Percentiles rank a stretch among this genome's conserved stretches.
Conservation (phyloP, 2,797 vertebrate species). For the Valencia hispanica region DNA sequence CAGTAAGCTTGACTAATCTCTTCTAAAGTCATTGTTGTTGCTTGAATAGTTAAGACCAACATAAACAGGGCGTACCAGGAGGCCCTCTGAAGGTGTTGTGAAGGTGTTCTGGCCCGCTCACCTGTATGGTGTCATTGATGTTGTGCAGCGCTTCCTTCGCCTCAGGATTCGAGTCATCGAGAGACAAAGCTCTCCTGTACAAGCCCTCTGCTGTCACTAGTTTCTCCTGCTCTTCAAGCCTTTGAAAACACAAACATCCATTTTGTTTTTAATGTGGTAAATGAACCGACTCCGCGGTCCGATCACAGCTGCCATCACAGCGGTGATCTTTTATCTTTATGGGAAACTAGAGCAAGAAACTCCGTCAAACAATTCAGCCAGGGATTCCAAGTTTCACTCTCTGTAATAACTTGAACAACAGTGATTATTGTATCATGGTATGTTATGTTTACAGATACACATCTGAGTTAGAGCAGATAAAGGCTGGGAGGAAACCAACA, state of each 20-base stretch:
- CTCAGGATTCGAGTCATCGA: conserved; percentile 90
- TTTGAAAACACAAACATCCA: conserved; percentile 47
- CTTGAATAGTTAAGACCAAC: background rate
- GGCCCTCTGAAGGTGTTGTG: background rate
- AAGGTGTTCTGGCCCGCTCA: conserved; percentile 82
- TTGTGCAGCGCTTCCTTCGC: conserved; percentile 91
- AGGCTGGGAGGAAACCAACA: no score
- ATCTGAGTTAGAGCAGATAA: no score
- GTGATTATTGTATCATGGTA: no score
- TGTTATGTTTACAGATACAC: no score
- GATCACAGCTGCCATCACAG: background rate
- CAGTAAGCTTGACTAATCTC: background rate
- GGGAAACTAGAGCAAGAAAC: background rate
- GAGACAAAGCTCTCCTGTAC: conserved; percentile 90
- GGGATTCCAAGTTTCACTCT: background rate
- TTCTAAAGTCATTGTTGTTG: background rate
- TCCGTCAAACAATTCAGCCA: background rate
- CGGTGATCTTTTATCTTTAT: background rate
- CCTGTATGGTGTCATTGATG: conserved; percentile 93
- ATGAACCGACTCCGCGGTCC: background rate
- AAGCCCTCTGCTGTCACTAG: conserved; percentile 92
- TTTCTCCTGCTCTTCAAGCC: conserved; percentile 95
- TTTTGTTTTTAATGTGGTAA: background rate
- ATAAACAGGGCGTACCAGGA: background rate
- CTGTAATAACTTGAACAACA: background rate